Percentiles rank a stretch among this genome's conserved stretches.
phyloP scores from a whole-genome alignment of 2,797 vertebrate genomes.

The Iguana delicatissima region DNA sequence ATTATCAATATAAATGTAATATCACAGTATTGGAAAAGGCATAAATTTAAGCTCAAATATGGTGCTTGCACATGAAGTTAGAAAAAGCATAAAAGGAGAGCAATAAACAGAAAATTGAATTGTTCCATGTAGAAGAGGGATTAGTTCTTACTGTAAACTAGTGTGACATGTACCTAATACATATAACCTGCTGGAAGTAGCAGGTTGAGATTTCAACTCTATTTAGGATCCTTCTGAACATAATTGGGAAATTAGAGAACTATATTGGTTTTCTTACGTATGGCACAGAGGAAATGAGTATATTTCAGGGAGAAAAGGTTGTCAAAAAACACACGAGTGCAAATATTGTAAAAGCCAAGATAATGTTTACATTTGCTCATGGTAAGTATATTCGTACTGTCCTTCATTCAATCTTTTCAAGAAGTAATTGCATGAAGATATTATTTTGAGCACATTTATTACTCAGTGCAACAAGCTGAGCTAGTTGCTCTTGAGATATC shows the following conservation, averaged over 20 bases:
- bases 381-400: neutral
- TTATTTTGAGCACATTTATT: neutral
- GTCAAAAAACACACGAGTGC: neutral
- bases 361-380: neutral
- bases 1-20: too few relatives aligned
- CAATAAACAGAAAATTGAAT: too few relatives aligned
- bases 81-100: too few relatives aligned
- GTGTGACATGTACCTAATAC: too few relatives aligned
- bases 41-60: too few relatives aligned
- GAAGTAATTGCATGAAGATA: neutral
- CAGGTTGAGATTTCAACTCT: too few relatives aligned
- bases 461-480: neutral
- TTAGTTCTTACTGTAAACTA: too few relatives aligned
- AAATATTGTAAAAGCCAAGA: neutral
- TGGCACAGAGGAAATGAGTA: neutral
- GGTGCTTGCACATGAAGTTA: too few relatives aligned
- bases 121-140: too few relatives aligned
- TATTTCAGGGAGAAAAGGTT: neutral
- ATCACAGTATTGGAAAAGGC: too few relatives aligned
- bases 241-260: neutral
- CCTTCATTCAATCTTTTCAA: neutral
- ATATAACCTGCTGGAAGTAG: too few relatives aligned
- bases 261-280: neutral
- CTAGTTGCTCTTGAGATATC: neutral
- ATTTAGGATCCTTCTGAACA: too few relatives aligned